phyloP scores from a whole-genome alignment of 2,113 vertebrate species.

The Coreoperca whiteheadi region DNA sequence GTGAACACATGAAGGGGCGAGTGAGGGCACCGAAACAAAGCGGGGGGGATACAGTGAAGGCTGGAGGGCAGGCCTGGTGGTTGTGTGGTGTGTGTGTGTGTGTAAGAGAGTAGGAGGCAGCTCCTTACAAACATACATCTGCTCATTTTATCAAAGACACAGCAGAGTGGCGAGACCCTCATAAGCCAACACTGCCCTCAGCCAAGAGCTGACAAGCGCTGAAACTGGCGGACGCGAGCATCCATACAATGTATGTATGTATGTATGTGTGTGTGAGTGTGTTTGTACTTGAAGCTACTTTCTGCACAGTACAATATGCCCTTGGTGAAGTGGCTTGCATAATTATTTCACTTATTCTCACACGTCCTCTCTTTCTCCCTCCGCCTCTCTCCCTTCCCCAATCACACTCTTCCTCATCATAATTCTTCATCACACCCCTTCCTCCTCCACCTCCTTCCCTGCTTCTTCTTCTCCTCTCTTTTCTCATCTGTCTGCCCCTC shows the following conservation, averaged over 20 bases:
- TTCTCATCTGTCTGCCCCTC: constrained; percentile 58
- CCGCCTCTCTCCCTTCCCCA: constrained; percentile 52
- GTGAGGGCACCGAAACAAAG: constrained; percentile 33
- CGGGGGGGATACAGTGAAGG: background rate
- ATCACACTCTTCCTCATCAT: constrained; percentile 71
- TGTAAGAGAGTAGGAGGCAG: constrained; percentile 10
- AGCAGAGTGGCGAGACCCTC: constrained; percentile 45
- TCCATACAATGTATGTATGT: constrained; percentile 13
- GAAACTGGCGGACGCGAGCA: constrained; percentile 53
- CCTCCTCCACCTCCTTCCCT: constrained; percentile 41
- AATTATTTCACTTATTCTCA: constrained; percentile 75
- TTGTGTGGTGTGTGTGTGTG: too few relatives aligned
- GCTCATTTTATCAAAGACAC: constrained; percentile 82
- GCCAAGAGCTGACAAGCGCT: constrained; percentile 51
- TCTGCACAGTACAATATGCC: constrained; percentile 66
- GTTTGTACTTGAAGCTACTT: constrained; percentile 41
- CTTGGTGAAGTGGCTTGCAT: constrained; percentile 72
- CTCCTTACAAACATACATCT: constrained; percentile 69
- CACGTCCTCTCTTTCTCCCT: constrained; percentile 29
- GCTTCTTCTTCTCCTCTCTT: constrained; percentile 43
- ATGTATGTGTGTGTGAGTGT: constrained; percentile 26
- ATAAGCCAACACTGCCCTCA: constrained; percentile 38
- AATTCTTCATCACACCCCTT: constrained; percentile 65
- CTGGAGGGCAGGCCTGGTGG: constrained; percentile 17
- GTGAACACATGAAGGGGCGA: constrained; percentile 25